A percentile compares a stretch with the other conserved stretches of the same genome.
phyloP scores from a whole-genome alignment of 1,140 invertebrate genomes.

The Sitobion miscanthi region DNA sequence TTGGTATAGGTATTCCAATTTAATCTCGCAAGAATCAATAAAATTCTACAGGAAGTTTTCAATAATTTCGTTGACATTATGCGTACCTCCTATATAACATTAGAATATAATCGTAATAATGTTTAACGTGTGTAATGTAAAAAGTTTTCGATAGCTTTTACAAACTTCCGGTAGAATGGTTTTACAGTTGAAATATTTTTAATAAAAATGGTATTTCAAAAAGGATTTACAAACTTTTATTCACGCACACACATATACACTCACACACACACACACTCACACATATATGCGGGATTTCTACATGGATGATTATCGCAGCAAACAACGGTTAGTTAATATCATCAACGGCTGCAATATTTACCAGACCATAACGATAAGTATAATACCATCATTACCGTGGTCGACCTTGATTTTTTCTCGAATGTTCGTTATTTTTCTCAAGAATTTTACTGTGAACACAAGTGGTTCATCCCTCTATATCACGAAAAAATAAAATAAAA shows the following conservation, averaged over 20 bases:
- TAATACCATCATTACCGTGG: neutral
- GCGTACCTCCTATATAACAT: neutral
- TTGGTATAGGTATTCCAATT: neutral
- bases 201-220: constrained; percentile 18
- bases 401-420: neutral
- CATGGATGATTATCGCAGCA: neutral
- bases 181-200: constrained; percentile 22
- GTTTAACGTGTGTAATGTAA: neutral
- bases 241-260: neutral
- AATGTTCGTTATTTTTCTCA: neutral
- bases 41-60: constrained; percentile 4
- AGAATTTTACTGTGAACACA: neutral
- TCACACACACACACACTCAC: neutral
- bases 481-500: neutral
- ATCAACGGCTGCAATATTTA: neutral
- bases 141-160: constrained; percentile 13
- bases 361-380: constrained; percentile 17
- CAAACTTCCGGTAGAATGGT: neutral
- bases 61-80: neutral
- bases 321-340: constrained; percentile 36
- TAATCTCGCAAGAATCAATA: neutral
- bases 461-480: neutral
- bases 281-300: neutral
- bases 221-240: neutral
- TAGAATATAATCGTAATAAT: constrained; percentile 8